Base-by-base conservation (phyloP, 53 echinoderm and acorn worm species). In the Temnopleurus reevesii region DNA sequence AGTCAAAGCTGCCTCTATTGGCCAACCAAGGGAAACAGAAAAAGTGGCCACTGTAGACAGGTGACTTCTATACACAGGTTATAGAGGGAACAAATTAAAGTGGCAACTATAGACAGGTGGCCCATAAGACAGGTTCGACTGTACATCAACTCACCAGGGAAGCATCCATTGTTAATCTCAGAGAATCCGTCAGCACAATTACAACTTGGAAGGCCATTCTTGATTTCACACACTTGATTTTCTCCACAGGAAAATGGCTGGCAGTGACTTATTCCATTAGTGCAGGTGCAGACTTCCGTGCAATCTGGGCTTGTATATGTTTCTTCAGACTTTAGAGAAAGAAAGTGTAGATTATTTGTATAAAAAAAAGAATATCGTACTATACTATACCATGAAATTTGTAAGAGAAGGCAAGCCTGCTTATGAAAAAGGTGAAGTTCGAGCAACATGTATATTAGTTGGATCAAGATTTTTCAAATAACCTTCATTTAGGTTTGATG, bases 231-330 rank as follows among this genome's bases (percentile, higher is more conserved):
- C 13, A 8, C 71, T 49, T 51, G 30, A 33, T 87, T 87, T 8
- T 87, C 65, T 31, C 87, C 53, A 31, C 87, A 87, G 4, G 24
- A 7, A 8, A 49, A 87, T 28, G n/a, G 5, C 1, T 66, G 19
- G 49, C 87, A 87, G n/a, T 65, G 31, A 7, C n/a, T 31, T 19
- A 44, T n/a, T 0, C 88, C 88, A 46, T 33, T 9, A 12, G 51
- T 35, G 63, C 87, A 87, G 29, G 87, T 46, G 54, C 95, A 96
- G 26, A 25, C 41, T 41, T 57, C 55, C 13, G 51, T 71, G 53
- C 96, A 96, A 61, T 91, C 91, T 9, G 86, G 38, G 45, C 76
- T 34, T 12, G 83, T 49, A 92, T 92, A 94, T 1, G 54, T 63
- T 65, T 92, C 86, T 30, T 90, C 94, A 12, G 91, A 51, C 96